Evolutionary conservation across 2,888 invertebrate genomes (phyloP).

Genomic region (Notodromas monacha): DNA sequence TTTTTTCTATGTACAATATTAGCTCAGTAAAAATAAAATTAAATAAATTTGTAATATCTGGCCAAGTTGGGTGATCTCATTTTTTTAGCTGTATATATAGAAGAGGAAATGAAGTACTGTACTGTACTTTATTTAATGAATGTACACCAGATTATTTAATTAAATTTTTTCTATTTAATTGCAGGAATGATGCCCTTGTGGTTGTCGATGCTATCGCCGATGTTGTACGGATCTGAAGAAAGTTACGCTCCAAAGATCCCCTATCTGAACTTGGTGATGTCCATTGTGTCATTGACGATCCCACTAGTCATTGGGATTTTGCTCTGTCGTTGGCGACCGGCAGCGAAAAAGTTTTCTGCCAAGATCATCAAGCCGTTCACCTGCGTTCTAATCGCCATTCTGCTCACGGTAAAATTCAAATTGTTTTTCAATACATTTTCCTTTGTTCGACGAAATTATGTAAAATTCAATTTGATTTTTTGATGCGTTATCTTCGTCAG

Average conservation of each 20-base stretch:
- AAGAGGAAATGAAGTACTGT: no score
- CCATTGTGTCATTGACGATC: conserved; percentile 17
- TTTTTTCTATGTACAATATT: no score
- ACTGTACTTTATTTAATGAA: no score
- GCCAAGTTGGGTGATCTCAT: no score
- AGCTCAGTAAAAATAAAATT: no score
- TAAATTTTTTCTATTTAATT: not conserved
- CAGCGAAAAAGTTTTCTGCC: conserved; percentile 14
- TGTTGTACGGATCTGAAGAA: conserved; percentile 11
- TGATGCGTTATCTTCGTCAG: no score
- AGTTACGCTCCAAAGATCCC: conserved; percentile 15
- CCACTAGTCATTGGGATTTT: conserved; percentile 18
- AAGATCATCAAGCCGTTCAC: conserved; percentile 16
- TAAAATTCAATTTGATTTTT: no score
- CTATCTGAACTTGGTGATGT: conserved; percentile 16
- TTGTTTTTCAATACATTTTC: no score
- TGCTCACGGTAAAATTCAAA: conserved; percentile 16
- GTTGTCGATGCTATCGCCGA: conserved; percentile 18
- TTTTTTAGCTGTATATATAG: no score
- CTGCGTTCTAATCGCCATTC: conserved; percentile 17
- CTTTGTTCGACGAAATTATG: no score
- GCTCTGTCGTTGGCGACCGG: conserved; percentile 13
- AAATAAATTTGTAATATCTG: no score
- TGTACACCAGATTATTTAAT: no score
- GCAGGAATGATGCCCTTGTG: conserved; percentile 21